phyloP scores from a whole-genome alignment of 1,140 invertebrate genomes.

The Anadara kagoshimensis region DNA sequence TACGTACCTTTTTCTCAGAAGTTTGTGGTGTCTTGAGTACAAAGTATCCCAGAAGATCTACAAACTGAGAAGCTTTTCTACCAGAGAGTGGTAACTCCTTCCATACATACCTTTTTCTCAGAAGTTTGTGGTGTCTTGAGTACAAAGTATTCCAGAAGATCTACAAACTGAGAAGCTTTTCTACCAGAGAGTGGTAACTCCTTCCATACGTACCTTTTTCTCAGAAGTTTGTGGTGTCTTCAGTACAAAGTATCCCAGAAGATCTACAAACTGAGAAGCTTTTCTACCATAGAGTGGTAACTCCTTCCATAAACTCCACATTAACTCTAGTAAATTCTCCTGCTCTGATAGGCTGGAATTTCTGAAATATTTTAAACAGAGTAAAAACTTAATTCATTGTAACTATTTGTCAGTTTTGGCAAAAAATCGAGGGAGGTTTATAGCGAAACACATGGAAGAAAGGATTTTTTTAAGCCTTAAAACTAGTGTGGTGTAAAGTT shows the following conservation, averaged over 20 bases:
- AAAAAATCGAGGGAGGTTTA: conserved; percentile 56
- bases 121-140: conserved; percentile 80
- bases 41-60: conserved; percentile 95
- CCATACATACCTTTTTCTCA: conserved; percentile 90
- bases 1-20: conserved; percentile 83
- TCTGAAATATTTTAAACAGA: conserved; percentile 84
- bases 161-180: conserved; percentile 96
- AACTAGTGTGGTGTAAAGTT: too few species aligned
- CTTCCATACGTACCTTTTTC: conserved; percentile 83
- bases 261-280: conserved; percentile 96
- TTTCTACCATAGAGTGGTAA: conserved; percentile 93
- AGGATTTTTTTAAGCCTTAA: too few species aligned
- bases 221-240: conserved; percentile 78
- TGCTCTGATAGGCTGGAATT: conserved; percentile 85
- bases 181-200: conserved; percentile 91
- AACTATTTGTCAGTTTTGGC: neutral
- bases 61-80: conserved; percentile 94
- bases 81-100: conserved; percentile 92
- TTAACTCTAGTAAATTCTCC: conserved; percentile 84
- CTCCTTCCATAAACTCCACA: conserved; percentile 94
- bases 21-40: conserved; percentile 82
- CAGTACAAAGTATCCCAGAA: conserved; percentile 93
- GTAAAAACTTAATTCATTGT: conserved; percentile 68
- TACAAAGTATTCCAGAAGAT: conserved; percentile 94
- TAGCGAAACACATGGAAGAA: conserved; percentile 61